These are phyloP conservation scores for Dasyurus viverrinus DNA, from an alignment of 2,113 vertebrate species.

Conservation along the genomic window DNA sequence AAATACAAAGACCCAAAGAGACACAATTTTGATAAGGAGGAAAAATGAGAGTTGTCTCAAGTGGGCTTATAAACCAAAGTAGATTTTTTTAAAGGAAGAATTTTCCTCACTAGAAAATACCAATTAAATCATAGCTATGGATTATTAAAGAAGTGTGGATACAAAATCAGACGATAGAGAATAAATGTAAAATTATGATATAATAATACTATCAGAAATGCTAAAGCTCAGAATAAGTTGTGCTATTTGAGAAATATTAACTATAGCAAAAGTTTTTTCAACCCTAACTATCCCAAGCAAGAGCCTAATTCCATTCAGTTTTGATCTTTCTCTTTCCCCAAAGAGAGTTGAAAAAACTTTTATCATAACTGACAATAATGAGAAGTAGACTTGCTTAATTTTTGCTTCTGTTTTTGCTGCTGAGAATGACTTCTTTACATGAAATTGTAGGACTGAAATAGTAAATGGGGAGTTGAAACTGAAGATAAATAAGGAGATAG, in stretches of 20 bases:
- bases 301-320: too few species aligned
- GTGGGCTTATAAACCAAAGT: too few species aligned
- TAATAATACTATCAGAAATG: not conserved
- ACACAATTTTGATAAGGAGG: too few species aligned
- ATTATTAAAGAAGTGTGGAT: not conserved
- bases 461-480: not conserved
- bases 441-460: not conserved
- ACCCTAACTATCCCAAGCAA: not conserved
- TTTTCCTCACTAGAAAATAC: not conserved
- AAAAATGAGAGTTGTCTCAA: too few species aligned
- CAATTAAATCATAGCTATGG: not conserved
- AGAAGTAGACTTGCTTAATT: not conserved
- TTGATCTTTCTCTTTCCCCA: too few species aligned
- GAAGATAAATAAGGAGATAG: not conserved
- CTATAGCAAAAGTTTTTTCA: not conserved
- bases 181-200: not conserved
- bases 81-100: not conserved
- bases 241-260: not conserved
- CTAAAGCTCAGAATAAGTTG: not conserved
- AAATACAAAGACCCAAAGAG: too few species aligned
- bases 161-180: not conserved
- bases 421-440: not conserved
- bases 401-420: not conserved
- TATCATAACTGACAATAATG: not conserved
- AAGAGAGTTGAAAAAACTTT: too few species aligned